A percentile compares a stretch with the other conserved stretches of the same genome.
phyloP scores from a whole-genome alignment of 2,113 vertebrate genomes.

The Rhadina sibilatrix region DNA sequence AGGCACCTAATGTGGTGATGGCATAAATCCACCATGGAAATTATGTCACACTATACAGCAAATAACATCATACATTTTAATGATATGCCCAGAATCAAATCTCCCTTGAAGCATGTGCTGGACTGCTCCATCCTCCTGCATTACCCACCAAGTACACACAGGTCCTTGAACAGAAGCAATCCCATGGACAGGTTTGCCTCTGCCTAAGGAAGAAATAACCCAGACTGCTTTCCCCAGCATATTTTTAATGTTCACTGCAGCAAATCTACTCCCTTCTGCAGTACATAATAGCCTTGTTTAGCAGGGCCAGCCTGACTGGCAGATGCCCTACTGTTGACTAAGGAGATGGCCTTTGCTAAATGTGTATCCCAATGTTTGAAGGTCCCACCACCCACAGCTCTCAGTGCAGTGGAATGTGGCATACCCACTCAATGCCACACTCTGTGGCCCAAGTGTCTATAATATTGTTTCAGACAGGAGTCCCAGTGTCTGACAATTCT shows the following conservation, averaged over 20 bases:
- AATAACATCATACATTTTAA: background rate
- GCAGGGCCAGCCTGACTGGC: background rate
- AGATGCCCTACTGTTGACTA: background rate
- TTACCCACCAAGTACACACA: background rate
- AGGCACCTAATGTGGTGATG: background rate
- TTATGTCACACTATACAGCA: background rate
- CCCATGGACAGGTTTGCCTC: background rate
- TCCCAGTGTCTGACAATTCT: background rate
- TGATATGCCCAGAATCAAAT: background rate
- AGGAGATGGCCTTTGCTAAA: background rate
- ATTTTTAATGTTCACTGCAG: background rate
- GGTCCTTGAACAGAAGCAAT: background rate
- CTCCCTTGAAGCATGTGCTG: accelerated
- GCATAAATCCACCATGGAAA: background rate
- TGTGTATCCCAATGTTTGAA: background rate
- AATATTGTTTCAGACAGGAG: background rate
- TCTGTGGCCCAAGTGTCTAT: background rate
- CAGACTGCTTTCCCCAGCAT: background rate
- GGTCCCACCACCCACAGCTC: background rate
- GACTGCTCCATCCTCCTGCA: background rate
- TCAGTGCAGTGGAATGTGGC: background rate
- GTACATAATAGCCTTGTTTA: background rate
- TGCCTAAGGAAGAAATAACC: background rate
- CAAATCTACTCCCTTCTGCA: background rate
- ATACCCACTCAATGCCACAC: accelerated